Evolutionary conservation across 2,797 vertebrate species (phyloP).

Genomic region (Anniella stebbinsi): DNA sequence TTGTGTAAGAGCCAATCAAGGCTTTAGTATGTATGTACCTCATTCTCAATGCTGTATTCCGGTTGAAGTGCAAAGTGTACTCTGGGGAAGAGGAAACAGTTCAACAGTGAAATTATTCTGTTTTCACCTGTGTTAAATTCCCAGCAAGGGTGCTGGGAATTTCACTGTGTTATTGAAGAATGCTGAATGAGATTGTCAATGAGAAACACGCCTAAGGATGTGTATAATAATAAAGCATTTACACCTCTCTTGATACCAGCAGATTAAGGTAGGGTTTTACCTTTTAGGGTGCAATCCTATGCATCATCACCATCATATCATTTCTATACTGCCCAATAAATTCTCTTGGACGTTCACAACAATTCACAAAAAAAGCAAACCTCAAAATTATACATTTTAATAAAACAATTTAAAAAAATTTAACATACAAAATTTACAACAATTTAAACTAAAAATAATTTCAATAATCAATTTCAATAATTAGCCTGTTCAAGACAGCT

Average conservation of each 20-base stretch:
- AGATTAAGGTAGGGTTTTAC: not conserved
- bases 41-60: not conserved
- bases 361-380: too few species aligned
- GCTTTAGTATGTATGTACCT: not conserved
- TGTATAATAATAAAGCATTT: conserved; percentile 5
- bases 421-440: too few species aligned
- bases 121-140: conserved; percentile 14
- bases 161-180: not conserved
- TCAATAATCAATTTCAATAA: too few species aligned
- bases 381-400: too few species aligned
- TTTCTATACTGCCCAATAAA: too few species aligned
- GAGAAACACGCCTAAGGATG: not conserved
- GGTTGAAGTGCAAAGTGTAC: not conserved
- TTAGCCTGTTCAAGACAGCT: too few species aligned
- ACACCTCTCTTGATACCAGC: not conserved
- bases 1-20: not conserved
- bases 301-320: too few species aligned
- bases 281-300: too few species aligned
- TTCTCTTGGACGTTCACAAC: too few species aligned
- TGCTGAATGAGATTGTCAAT: not conserved
- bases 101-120: not conserved
- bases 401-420: too few species aligned
- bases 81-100: not conserved
- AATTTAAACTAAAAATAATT: too few species aligned
- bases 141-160: not conserved